Conservation (phyloP, 2,888 invertebrate genomes). For the Lepidocyrtoides sp. region DNA sequence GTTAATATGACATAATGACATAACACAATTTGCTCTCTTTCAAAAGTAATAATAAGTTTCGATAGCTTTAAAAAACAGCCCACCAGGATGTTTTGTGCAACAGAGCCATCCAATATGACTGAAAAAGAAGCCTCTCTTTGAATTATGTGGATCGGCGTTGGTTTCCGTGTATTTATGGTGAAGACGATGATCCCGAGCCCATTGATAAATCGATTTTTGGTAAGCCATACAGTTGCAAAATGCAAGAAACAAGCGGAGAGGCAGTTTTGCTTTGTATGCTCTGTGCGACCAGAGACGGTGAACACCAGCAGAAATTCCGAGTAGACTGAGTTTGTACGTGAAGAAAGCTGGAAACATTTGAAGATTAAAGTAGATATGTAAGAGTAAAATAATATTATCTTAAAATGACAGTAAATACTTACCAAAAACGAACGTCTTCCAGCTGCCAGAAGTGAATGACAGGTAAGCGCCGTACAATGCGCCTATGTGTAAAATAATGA, state of each 20-base stretch:
- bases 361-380: neutral
- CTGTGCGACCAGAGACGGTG: constrained; percentile 98
- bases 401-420: neutral
- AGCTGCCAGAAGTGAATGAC: constrained; percentile 68
- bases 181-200: constrained; percentile 94
- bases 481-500: constrained; percentile 83
- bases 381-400: neutral
- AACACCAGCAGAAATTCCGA: constrained; percentile 99
- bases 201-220: constrained; percentile 95
- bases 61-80: constrained; percentile 98
- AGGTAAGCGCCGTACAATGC: constrained; percentile 83
- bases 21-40: too few species aligned
- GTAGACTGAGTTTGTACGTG: constrained; percentile 87
- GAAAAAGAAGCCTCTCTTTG: constrained; percentile 96
- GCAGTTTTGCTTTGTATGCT: constrained; percentile 98
- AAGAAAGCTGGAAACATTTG: constrained; percentile 85
- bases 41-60: too few species aligned
- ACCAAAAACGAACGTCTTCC: constrained; percentile 78
- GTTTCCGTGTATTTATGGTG: constrained; percentile 94
- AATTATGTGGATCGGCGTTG: constrained; percentile 96
- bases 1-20: too few species aligned
- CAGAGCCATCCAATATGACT: constrained; percentile 98
- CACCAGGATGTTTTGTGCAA: constrained; percentile 95
- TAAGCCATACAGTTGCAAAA: constrained; percentile 86
- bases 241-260: constrained; percentile 93